Evolutionary conservation across 2,888 invertebrate genomes (phyloP), one percentile per base, ranked within the genome.

Genomic region (Dastarcus helophoroides): DNA sequence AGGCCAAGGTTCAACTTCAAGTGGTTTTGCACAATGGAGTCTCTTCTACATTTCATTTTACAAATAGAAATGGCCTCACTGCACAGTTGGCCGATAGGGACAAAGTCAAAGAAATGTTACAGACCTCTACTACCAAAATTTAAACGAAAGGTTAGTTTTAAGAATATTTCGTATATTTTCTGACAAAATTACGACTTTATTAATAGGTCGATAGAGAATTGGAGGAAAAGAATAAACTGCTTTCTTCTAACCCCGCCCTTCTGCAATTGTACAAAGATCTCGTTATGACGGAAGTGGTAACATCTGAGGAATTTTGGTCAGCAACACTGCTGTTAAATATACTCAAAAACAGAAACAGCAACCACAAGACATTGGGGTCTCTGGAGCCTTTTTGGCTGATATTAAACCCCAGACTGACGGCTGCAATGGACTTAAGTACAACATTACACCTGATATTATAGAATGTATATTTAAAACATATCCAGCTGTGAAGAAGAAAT

Each of bases 381-480:
- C 79, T 1, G 79, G 79, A 22, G 79, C 79, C 8, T 79, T 80
- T 51, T 57, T 89, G 65, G 89, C 93, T 16, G 94, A 94, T 50
- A 91, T 97, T 32, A 91, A 94, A 63, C 94, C 95, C 2, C 89
- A 93, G 64, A 88, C 90, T 1, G 95, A 95, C 58, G 95, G 94
- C 14, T 89, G 88, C 52, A 95, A 94, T 61, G 94, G 94, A 27
- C 73, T 95, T 17, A 91, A 90, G 58, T 94, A 98, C 61, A 99
- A 97, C 62, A 75, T 99, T 29, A 95, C 94, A 3, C 76, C 85
- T 31, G 98, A 99, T 59, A 83, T 95, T 31, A 95, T 98, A 58
- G 88, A 94, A 53, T 90, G 93, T 48, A 94, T 99, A 66, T 98
- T 98, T 62, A 90, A 91, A 66, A 97, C 98, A 37, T 99, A 98